phyloP scores from a whole-genome alignment of 2,797 vertebrate species.

The Tadarida brasiliensis region DNA sequence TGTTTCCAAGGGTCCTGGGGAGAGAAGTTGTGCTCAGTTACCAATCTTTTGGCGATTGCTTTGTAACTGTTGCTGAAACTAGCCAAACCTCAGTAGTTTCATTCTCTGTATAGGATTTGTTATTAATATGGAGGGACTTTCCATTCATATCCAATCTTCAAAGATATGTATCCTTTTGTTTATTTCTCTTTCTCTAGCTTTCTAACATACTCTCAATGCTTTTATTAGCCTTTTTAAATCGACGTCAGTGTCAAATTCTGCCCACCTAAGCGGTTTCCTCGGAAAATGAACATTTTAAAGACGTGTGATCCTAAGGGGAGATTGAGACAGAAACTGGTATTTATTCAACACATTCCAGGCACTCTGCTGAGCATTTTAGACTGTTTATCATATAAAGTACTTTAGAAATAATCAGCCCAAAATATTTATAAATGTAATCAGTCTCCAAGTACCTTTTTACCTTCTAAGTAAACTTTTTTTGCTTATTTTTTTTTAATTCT shows the following conservation, averaged over 20 bases:
- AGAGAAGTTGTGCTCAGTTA: not conserved
- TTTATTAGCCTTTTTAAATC: not conserved
- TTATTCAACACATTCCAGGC: not conserved
- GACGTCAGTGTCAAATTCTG: not conserved
- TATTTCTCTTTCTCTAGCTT: not conserved
- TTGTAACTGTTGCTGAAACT: not conserved
- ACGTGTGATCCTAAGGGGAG: not conserved
- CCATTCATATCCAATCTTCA: not conserved
- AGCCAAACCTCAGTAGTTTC: not conserved
- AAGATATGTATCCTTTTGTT: not conserved
- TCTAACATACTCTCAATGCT: not conserved
- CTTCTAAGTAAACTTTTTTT: constrained; percentile 38
- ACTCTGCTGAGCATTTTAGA: not conserved
- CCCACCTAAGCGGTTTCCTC: not conserved
- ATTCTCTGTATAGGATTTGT: not conserved
- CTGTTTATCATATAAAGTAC: not conserved
- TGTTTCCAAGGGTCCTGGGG: not conserved
- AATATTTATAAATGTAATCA: not conserved
- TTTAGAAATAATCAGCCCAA: constrained; percentile 1
- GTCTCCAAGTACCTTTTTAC: not conserved
- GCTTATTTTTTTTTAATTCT: not conserved
- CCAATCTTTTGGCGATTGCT: not conserved
- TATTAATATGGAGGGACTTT: not conserved
- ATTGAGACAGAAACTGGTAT: not conserved
- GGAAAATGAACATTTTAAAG: not conserved